Evolutionary conservation across 1,140 invertebrate genomes (phyloP).

Genomic region (Calliphora vicina): DNA sequence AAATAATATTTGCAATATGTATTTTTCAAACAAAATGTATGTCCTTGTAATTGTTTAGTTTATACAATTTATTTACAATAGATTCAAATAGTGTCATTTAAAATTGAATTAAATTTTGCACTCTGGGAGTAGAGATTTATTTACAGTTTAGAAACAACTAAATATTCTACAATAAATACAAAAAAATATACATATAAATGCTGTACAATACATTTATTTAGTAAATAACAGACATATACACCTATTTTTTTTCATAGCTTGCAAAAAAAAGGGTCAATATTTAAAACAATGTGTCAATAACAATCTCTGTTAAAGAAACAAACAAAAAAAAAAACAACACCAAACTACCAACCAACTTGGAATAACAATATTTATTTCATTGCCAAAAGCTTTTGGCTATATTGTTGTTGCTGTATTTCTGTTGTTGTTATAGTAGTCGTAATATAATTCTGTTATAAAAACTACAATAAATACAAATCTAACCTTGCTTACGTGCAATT

Average conservation of each 20-base stretch:
- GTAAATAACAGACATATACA: not conserved
- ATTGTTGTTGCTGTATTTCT: not conserved
- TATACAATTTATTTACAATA: not conserved
- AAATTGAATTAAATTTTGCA: not conserved
- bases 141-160: not conserved
- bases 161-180: not conserved
- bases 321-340: not conserved
- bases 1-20: too few relatives aligned
- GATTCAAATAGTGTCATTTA: constrained; percentile 2
- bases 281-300: not conserved
- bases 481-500: constrained; percentile 37
- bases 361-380: constrained; percentile 2
- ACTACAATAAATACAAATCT: constrained; percentile 26
- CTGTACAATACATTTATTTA: not conserved
- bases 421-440: not conserved
- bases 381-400: not conserved
- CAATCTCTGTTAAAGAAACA: not conserved
- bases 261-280: not conserved
- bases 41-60: too few relatives aligned
- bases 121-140: not conserved
- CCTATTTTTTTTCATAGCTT: not conserved
- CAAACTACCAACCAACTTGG: not conserved
- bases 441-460: not conserved
- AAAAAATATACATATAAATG: not conserved
- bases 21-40: too few relatives aligned